Base-by-base conservation (phyloP, 2,113 vertebrate genomes). In the Sarotherodon lohbergeri region DNA sequence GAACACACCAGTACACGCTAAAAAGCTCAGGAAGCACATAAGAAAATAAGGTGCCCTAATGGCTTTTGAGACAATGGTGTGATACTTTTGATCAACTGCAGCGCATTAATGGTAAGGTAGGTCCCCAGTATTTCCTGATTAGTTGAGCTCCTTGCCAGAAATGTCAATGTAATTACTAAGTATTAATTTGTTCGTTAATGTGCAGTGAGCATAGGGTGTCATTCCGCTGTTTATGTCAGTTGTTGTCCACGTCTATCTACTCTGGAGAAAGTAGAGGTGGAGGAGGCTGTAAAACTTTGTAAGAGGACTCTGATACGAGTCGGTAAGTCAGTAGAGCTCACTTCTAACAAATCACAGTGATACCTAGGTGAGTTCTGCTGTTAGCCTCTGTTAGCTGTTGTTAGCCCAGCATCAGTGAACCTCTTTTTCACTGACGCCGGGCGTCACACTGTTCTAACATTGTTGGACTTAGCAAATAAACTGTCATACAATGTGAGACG, bases 21-120 rank as follows among this genome's bases (percentile, higher is more conserved):
- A 90, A 84, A 87, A 61, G 68, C 82, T 86, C 81, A 88, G 54
- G 39, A 88, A 55, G 78, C 88, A 87, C 43, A 81, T 56, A n/a
- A 82, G 88, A 80, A 89, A 86, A 86, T 81, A 61, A 78, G 73
- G 34, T 86, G 52, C 41, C 29, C 4, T 85, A 85, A 82, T 82
- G 87, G 83, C 63, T 71, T 86, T 36, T 1, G 24, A 46, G 57
- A 82, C 7, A 9, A 41, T 71, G 83, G 56, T 87, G 82, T 89
- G 29, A 82, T 88, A 84, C 17, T 68, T 85, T 85, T 76, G 27
- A 76, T 89, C 85, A 90, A 80, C 43, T 87, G 78, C n/a, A 81
- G 19, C 41, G 43, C 52, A 46, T 52, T 32, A 43, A 84, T 6
- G 24, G 29, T 24, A 2, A 73, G 27, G 61, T 32, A 22, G 29